Evolutionary conservation across 2,797 vertebrate genomes (phyloP).

Genomic region (Numenius phaeopus): DNA sequence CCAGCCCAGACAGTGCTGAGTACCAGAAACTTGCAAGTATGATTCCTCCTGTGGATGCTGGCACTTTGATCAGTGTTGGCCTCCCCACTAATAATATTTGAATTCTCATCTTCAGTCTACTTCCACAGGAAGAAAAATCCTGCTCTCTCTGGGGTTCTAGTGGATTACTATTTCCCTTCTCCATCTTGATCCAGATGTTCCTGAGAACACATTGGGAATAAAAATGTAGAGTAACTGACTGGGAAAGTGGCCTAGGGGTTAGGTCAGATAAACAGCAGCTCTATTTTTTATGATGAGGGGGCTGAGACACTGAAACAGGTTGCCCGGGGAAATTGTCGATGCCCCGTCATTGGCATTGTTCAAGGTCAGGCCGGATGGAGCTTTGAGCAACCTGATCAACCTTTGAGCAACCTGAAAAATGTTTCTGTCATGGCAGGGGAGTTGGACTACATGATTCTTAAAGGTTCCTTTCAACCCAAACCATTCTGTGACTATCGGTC

Average conservation of each 20-base stretch:
- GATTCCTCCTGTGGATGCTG: conserved; percentile 8
- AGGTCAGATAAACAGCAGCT: not conserved
- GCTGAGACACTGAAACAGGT: not conserved
- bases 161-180: not conserved
- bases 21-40: conserved; percentile 88
- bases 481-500: not conserved
- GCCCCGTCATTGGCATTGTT: not conserved
- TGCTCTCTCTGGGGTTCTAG: not conserved
- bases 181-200: not conserved
- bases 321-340: not conserved
- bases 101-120: not conserved
- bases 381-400: not conserved
- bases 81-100: not conserved
- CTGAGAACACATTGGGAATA: not conserved
- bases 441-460: not conserved
- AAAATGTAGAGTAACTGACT: not conserved
- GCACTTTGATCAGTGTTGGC: not conserved
- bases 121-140: not conserved
- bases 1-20: conserved; percentile 82
- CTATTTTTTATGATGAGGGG: not conserved
- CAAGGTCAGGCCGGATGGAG: not conserved
- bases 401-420: not conserved
- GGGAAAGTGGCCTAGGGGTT: not conserved
- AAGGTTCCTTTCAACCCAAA: not conserved
- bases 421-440: rapidly evolving